These are phyloP conservation scores for Ophthalmolycus amberensis DNA, from an alignment of 2,113 vertebrate genomes.

Conservation along the genomic window DNA sequence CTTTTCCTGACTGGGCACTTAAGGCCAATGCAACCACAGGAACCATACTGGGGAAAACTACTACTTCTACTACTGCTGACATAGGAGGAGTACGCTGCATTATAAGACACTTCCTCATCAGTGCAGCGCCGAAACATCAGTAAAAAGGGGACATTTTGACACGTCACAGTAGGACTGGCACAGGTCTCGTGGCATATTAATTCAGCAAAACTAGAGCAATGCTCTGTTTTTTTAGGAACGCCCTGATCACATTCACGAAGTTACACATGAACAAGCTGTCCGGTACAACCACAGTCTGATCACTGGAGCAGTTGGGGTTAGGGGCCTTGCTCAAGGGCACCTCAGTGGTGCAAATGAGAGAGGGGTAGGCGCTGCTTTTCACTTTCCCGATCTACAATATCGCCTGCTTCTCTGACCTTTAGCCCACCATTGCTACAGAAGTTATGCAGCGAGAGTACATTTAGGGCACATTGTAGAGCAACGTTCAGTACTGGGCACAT, in stretches of 20 bases:
- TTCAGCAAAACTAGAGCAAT: background rate
- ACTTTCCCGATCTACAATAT: background rate
- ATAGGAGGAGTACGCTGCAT: background rate
- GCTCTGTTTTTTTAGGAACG: background rate
- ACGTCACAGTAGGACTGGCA: background rate
- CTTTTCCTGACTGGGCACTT: background rate
- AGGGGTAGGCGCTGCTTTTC: background rate
- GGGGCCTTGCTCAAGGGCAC: too few species aligned
- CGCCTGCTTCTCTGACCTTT: background rate
- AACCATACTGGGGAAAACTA: background rate
- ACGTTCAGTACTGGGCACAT: background rate
- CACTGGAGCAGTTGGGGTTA: background rate
- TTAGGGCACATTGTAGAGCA: background rate
- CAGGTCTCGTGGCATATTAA: background rate
- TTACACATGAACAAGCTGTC: slow-evolving; percentile 6
- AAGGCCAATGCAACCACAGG: background rate
- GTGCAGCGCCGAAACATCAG: background rate
- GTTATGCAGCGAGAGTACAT: background rate
- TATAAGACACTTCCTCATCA: background rate
- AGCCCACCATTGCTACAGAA: background rate
- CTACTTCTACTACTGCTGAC: background rate
- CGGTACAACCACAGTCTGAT: background rate
- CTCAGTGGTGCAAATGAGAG: background rate
- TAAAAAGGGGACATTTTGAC: background rate
- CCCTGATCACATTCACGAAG: background rate